Evolutionary conservation across 2,113 vertebrate species (phyloP).

Genomic region (Melanerpes aurifrons): DNA sequence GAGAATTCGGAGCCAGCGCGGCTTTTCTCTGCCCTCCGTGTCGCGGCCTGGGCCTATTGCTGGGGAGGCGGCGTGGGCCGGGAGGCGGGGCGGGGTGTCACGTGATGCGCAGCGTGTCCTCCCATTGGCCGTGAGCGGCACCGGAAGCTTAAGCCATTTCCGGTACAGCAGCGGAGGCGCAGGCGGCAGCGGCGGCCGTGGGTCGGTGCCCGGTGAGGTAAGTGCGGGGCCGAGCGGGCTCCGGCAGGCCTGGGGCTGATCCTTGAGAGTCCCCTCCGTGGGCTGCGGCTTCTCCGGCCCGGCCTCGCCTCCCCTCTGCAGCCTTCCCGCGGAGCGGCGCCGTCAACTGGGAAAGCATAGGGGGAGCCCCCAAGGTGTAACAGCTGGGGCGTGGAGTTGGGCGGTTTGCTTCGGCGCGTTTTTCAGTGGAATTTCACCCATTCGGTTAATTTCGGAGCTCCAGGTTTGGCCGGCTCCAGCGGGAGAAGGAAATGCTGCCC

Average conservation of each 20-base stretch:
- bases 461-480: no score
- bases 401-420: fast-evolving
- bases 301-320: no score
- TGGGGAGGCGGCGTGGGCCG: no score
- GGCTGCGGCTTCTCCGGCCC: no score
- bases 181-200: background rate
- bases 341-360: no score
- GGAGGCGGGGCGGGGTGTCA: background rate
- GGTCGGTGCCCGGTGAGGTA: background rate
- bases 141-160: background rate
- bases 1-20: no score
- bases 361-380: fast-evolving
- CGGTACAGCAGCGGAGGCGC: background rate
- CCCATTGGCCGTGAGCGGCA: no score
- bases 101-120: background rate
- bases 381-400: background rate
- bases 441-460: fast-evolving
- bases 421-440: fast-evolving
- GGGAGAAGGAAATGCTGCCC: no score
- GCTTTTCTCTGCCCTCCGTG: no score
- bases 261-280: background rate
- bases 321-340: background rate
- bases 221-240: background rate
- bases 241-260: no score
- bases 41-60: no score